phyloP scores from a whole-genome alignment of 2,797 vertebrate genomes.

The Gambelia wislizenii region DNA sequence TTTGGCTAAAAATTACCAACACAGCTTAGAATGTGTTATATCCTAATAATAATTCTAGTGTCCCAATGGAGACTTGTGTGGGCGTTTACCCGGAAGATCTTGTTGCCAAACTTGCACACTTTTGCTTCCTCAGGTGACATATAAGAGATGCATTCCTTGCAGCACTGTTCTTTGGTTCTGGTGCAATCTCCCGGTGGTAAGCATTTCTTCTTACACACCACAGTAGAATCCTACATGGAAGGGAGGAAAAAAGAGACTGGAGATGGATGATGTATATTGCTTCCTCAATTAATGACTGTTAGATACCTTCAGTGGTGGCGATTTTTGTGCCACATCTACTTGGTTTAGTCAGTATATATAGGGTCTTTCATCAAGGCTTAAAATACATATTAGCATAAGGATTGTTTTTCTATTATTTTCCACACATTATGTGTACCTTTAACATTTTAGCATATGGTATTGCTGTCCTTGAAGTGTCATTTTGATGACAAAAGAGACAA shows the following conservation, averaged over 20 bases:
- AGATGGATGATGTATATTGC: background rate
- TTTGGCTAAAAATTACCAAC: background rate
- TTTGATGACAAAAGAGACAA: background rate
- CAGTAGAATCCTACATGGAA: conserved; percentile 89
- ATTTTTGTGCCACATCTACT: background rate
- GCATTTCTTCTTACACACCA: conserved; percentile 90
- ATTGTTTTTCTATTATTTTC: background rate
- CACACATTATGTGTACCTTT: background rate
- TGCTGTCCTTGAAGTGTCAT: background rate
- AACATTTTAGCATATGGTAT: no score
- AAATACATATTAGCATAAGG: background rate
- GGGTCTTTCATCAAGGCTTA: background rate
- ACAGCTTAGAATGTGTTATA: background rate
- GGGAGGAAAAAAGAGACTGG: conserved; percentile 35
- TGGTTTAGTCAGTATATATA: background rate
- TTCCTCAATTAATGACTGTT: background rate
- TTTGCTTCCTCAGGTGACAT: conserved; percentile 87
- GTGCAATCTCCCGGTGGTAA: conserved; percentile 83
- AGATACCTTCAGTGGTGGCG: background rate
- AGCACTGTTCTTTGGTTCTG: conserved; percentile 80
- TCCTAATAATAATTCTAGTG: background rate
- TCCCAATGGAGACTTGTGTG: background rate
- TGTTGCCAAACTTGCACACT: conserved; percentile 93
- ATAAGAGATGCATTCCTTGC: conserved; percentile 89
- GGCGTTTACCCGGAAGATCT: conserved; percentile 90